A percentile compares a stretch with the other conserved stretches of the same genome.
These are phyloP conservation scores for Corythoichthys haematopterus DNA, from an alignment of 2,113 vertebrate species.

Conservation along the genomic window DNA sequence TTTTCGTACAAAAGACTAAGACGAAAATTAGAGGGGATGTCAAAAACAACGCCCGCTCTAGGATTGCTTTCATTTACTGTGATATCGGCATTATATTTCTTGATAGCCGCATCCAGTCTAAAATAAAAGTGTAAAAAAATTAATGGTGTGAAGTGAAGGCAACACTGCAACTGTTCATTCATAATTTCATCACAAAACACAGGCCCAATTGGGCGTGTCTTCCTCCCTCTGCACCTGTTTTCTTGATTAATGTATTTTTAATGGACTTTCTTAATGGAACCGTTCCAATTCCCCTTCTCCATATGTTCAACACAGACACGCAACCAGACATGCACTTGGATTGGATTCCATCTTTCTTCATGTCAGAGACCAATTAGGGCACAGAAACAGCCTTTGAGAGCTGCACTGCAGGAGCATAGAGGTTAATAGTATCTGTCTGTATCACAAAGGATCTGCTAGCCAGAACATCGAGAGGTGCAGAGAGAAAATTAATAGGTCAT, in stretches of 20 bases:
- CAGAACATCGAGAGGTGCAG: constrained; percentile 5
- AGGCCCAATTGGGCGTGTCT: background rate
- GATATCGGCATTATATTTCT: background rate
- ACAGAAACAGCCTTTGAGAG: constrained; percentile 28
- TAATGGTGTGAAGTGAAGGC: background rate
- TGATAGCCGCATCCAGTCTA: background rate
- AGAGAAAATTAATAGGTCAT: constrained; percentile 4
- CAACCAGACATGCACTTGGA: constrained; percentile 8
- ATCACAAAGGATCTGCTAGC: constrained; percentile 21
- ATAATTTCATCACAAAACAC: background rate
- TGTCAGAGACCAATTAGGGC: constrained; percentile 52
- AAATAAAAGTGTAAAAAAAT: background rate
- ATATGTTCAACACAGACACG: constrained; percentile 44
- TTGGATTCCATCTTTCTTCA: constrained; percentile 22
- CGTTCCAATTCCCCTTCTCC: constrained; percentile 32
- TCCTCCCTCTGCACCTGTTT: constrained; percentile 43
- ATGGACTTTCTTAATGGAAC: constrained; percentile 48
- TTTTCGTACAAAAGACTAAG: too few relatives aligned
- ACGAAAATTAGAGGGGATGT: too few relatives aligned
- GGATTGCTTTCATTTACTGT: background rate
- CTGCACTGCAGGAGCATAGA: constrained; percentile 15
- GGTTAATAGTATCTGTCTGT: constrained; percentile 54
- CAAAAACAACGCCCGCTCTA: too few relatives aligned
- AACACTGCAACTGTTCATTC: background rate
- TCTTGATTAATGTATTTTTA: constrained; percentile 53